Conservation (phyloP, 1,140 invertebrate genomes). For the Euwallacea similis region DNA sequence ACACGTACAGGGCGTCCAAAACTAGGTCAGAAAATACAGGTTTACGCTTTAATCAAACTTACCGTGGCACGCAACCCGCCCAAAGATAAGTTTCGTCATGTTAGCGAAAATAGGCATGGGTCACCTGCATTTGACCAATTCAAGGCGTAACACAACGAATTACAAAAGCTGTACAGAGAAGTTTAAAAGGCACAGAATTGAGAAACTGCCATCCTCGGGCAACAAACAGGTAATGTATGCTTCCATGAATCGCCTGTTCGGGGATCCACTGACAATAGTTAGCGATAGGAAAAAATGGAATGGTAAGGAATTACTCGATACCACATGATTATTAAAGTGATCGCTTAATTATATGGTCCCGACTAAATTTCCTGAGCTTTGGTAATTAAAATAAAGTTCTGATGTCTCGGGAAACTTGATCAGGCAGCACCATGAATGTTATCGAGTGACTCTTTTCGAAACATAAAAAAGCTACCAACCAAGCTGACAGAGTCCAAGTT, state of each 20-base stretch:
- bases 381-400: constrained; percentile 8
- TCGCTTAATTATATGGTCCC: background rate
- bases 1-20: constrained; percentile 1
- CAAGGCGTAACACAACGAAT: constrained; percentile 10
- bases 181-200: background rate
- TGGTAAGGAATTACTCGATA: constrained; percentile 23
- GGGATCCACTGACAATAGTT: no score
- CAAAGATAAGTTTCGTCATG: constrained; percentile 2
- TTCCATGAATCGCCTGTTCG: no score
- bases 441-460: constrained; percentile 32
- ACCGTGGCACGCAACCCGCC: background rate
- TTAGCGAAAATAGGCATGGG: background rate
- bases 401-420: constrained; percentile 2
- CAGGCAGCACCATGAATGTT: background rate
- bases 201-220: no score
- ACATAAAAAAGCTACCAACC: constrained; percentile 35
- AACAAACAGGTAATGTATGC: no score
- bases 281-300: background rate
- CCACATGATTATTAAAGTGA: background rate
- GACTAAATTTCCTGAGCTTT: constrained; percentile 10
- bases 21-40: background rate
- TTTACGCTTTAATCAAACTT: background rate
- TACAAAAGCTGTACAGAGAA: background rate
- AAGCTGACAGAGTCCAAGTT: constrained; percentile 41
- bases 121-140: no score